Evolutionary conservation across 2,888 invertebrate genomes (phyloP).

Genomic region (Eutolmus rufibarbis): DNA sequence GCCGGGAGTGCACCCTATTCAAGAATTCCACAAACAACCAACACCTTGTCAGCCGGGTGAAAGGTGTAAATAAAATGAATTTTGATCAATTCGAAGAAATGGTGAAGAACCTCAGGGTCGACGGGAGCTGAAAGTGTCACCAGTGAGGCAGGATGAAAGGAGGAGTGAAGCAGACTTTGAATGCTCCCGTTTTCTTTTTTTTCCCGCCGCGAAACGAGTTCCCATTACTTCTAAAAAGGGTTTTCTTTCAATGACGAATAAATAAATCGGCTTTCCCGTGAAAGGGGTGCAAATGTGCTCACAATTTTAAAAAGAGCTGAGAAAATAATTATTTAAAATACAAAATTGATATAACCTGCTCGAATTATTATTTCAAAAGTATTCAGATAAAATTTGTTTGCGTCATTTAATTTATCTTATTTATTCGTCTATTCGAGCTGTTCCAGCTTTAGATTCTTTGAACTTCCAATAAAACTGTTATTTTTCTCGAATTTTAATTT

Average conservation of each 20-base stretch:
- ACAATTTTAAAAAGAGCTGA: not conserved
- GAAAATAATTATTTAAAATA: not conserved
- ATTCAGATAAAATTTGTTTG: not conserved
- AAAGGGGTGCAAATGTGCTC: not conserved
- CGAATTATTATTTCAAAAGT: not conserved
- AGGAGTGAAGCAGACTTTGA: not conserved
- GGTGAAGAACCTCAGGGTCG: not conserved
- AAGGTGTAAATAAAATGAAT: conserved; percentile 39
- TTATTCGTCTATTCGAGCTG: too few species aligned
- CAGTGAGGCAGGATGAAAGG: not conserved
- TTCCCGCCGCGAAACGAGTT: not conserved
- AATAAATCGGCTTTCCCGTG: not conserved
- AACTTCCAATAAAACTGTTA: too few species aligned
- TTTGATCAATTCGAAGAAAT: conserved; percentile 42
- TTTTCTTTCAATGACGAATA: not conserved
- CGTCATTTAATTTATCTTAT: not conserved
- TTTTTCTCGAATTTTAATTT: too few species aligned
- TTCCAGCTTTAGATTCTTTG: too few species aligned
- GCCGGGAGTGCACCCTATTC: not conserved
- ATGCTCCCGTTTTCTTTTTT: not conserved
- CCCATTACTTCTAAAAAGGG: not conserved
- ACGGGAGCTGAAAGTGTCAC: not conserved
- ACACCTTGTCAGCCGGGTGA: not conserved
- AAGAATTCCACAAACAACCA: not conserved
- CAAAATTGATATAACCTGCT: not conserved